Percentiles rank a stretch among this genome's conserved stretches.
These are phyloP conservation scores for Yponomeuta plumbellus DNA, from an alignment of 2,888 invertebrate genomes.

Conservation along the genomic window DNA sequence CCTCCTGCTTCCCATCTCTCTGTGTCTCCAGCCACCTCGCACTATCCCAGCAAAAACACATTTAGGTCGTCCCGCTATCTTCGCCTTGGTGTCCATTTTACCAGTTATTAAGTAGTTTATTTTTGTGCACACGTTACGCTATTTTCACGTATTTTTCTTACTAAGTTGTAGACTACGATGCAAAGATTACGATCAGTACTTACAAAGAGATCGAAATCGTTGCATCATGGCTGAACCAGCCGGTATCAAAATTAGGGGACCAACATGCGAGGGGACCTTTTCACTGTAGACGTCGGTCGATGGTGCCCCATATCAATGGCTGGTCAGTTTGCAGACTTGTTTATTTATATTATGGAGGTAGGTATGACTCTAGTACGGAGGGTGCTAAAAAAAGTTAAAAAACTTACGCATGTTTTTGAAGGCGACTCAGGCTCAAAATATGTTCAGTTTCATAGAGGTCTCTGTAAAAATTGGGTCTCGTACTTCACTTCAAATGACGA, in stretches of 20 bases:
- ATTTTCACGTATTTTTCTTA: too few relatives aligned
- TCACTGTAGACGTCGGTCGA: constrained; percentile 15
- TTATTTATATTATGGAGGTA: constrained; percentile 13
- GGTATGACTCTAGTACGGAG: constrained; percentile 12
- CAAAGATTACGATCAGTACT: too few relatives aligned
- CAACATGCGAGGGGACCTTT: constrained; percentile 14
- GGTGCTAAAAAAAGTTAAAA: constrained; percentile 13
- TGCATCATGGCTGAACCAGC: constrained; percentile 15
- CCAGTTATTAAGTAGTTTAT: too few relatives aligned
- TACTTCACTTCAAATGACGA: too few relatives aligned
- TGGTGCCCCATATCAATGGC: constrained; percentile 9
- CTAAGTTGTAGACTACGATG: too few relatives aligned
- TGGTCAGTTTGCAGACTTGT: constrained; percentile 18
- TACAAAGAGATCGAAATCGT: too few relatives aligned
- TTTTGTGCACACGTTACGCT: too few relatives aligned
- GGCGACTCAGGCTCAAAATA: background rate
- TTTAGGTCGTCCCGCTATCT: too few relatives aligned
- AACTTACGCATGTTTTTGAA: background rate
- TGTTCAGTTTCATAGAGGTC: background rate
- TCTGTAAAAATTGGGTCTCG: constrained; percentile 15
- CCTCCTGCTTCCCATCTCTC: too few relatives aligned
- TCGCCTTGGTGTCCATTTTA: too few relatives aligned
- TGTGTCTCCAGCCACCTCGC: too few relatives aligned
- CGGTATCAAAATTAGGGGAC: constrained; percentile 10
- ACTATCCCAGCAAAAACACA: too few relatives aligned